phyloP scores from a whole-genome alignment of 2,797 vertebrate genomes.

The Typhlichthys subterraneus region DNA sequence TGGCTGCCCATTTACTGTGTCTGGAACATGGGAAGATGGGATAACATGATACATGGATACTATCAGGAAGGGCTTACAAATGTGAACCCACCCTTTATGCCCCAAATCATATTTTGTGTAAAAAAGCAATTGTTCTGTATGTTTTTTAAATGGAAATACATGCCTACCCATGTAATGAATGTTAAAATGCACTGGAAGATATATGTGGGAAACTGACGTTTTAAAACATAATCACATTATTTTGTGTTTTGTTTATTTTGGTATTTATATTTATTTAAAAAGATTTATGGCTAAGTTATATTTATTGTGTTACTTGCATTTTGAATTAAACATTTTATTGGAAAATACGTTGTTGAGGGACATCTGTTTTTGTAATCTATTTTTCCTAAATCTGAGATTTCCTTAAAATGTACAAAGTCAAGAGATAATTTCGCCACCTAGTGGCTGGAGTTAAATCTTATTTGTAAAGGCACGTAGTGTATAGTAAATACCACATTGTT shows the following conservation, averaged over 20 bases:
- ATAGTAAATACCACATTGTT: too few species aligned
- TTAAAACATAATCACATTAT: slow-evolving; percentile 26
- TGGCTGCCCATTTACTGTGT: slow-evolving; percentile 21
- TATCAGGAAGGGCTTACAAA: neutral
- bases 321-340: slow-evolving; percentile 63
- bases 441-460: neutral
- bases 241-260: slow-evolving; percentile 32
- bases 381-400: neutral
- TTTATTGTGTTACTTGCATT: slow-evolving; percentile 58
- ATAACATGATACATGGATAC: neutral
- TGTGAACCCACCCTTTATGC: slow-evolving; percentile 33
- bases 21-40: too few species aligned
- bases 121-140: slow-evolving; percentile 63
- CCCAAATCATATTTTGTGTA: slow-evolving; percentile 47
- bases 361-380: neutral
- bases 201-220: slow-evolving; percentile 32
- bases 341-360: slow-evolving; percentile 20
- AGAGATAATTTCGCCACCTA: neutral
- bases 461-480: neutral
- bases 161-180: slow-evolving; percentile 36
- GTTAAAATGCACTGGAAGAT: slow-evolving; percentile 39
- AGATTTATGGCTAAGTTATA: slow-evolving; percentile 30
- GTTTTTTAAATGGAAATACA: slow-evolving; percentile 20
- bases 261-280: slow-evolving; percentile 44
- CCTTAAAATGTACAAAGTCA: neutral